Evolutionary conservation across 2,888 invertebrate species (phyloP).

Genomic region (Chloromyia formosa): DNA sequence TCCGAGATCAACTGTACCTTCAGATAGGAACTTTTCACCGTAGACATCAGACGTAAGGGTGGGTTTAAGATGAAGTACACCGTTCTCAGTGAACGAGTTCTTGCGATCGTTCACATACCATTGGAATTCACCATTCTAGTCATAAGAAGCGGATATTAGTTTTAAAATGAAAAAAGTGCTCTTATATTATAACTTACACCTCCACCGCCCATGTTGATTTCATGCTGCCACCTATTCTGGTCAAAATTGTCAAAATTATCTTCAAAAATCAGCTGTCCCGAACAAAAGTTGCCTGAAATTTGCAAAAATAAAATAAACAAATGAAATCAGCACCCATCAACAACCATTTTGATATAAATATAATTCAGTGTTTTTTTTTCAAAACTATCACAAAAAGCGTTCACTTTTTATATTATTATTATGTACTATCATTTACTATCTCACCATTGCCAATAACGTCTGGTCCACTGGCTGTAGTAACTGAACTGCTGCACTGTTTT

Average conservation of each 20-base stretch:
- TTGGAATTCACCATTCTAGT: slow-evolving; percentile 76
- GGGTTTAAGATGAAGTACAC: slow-evolving; percentile 69
- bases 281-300: slow-evolving; percentile 60
- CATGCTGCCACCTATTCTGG: slow-evolving; percentile 72
- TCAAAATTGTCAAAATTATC: slow-evolving; percentile 71
- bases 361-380: no score
- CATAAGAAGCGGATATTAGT: background rate
- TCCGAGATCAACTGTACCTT: slow-evolving; percentile 67
- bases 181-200: slow-evolving; percentile 60
- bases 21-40: slow-evolving; percentile 66
- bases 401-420: no score
- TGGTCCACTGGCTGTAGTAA: no score
- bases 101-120: slow-evolving; percentile 73
- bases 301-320: background rate
- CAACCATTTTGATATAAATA: no score
- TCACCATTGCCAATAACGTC: no score
- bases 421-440: no score
- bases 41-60: slow-evolving; percentile 68
- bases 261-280: slow-evolving; percentile 70
- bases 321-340: no score
- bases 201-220: slow-evolving; percentile 72
- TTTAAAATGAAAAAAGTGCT: background rate
- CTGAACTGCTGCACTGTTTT: no score
- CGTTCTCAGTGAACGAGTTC: slow-evolving; percentile 70
- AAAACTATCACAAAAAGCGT: no score